Evolutionary conservation across 2,113 vertebrate species (phyloP).

Genomic region (Pholis gunnellus): DNA sequence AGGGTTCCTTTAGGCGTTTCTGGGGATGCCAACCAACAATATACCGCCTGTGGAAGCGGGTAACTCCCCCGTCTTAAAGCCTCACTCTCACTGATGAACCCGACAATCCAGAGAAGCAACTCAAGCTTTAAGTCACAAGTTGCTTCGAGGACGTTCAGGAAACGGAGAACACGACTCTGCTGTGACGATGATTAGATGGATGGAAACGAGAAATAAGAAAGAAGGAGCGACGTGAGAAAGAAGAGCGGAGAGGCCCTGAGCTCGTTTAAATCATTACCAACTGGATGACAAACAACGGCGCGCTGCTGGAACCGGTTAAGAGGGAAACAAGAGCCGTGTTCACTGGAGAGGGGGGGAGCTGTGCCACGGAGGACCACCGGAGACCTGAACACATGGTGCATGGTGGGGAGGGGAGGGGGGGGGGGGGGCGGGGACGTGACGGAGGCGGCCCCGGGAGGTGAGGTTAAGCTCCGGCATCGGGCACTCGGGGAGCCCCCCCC

Average conservation of each 20-base stretch:
- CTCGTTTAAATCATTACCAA: conserved; percentile 69
- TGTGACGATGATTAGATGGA: conserved; percentile 2
- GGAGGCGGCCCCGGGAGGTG: conserved; percentile 24
- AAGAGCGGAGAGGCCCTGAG: conserved; percentile 5
- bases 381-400: conserved; percentile 32
- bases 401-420: not conserved
- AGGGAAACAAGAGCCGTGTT: conserved; percentile 64
- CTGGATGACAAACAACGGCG: conserved; percentile 37
- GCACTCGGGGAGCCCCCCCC: conserved; percentile 29
- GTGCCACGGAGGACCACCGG: conserved; percentile 50
- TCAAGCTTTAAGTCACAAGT: not conserved
- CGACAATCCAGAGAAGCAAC: conserved; percentile 1
- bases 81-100: not conserved
- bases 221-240: not conserved
- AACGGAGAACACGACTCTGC: not conserved
- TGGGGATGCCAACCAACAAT: too few species aligned
- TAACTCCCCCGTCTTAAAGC: not conserved
- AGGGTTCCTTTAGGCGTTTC: too few species aligned
- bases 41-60: not conserved
- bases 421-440: not conserved
- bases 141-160: not conserved
- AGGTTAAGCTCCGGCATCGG: conserved; percentile 33
- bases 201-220: not conserved
- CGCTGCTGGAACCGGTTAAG: conserved; percentile 73
- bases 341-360: conserved; percentile 25